Conservation (phyloP, 2,888 invertebrate species). For the Cyclophora punctaria region DNA sequence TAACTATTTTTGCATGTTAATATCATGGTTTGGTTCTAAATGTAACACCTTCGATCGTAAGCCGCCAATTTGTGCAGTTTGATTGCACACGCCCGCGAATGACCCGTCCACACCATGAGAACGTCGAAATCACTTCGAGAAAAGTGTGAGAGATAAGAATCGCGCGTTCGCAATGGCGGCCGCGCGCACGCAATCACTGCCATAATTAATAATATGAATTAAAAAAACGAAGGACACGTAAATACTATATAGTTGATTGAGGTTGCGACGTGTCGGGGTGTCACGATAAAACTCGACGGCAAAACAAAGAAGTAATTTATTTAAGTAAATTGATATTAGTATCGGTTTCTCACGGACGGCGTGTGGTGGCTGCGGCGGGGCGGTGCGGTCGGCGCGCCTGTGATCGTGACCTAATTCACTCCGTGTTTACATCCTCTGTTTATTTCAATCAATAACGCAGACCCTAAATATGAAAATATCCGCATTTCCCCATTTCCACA, state of each 20-base stretch:
- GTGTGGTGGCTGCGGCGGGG: slow-evolving; percentile 15
- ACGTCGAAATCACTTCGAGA: slow-evolving; percentile 4
- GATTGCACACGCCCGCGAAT: background rate
- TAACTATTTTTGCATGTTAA: slow-evolving; percentile 10
- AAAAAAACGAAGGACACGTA: slow-evolving; percentile 5
- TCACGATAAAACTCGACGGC: background rate
- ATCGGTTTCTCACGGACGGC: slow-evolving; percentile 31
- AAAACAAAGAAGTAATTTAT: no score
- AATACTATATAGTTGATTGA: background rate
- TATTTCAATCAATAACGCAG: background rate
- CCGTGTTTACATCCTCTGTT: background rate
- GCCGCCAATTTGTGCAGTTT: slow-evolving; percentile 1
- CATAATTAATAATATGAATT: slow-evolving; percentile 3
- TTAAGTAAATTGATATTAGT: slow-evolving; percentile 11
- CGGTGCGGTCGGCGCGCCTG: slow-evolving; percentile 12
- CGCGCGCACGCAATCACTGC: slow-evolving; percentile 5
- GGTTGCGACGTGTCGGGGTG: slow-evolving; percentile 4
- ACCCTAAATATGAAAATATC: background rate
- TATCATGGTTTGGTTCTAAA: slow-evolving; percentile 9
- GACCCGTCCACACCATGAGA: background rate
- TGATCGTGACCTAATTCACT: slow-evolving; percentile 26
- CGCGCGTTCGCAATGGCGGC: slow-evolving; percentile 2
- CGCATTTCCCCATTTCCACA: background rate
- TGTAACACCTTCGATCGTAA: slow-evolving; percentile 9
- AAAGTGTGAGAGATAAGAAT: slow-evolving; percentile 8